Evolutionary conservation across 2,888 invertebrate species (phyloP).

Genomic region (Machimus atricapillus): DNA sequence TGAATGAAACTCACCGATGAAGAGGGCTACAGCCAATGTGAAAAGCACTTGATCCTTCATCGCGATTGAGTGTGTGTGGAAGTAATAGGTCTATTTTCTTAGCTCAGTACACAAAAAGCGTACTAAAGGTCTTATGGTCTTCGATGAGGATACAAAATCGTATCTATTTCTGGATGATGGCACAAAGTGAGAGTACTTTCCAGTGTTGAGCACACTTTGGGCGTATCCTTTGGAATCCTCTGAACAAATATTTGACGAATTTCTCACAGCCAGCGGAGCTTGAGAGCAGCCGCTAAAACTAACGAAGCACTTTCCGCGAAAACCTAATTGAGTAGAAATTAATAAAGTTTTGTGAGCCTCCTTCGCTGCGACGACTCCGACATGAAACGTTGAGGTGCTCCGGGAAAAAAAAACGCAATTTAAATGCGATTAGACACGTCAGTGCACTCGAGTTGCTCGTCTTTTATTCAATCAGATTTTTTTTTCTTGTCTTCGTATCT

Average conservation of each 20-base stretch:
- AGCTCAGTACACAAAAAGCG: neutral
- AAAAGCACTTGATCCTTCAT: conserved; percentile 10
- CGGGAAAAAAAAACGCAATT: neutral
- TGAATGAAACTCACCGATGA: conserved; percentile 1
- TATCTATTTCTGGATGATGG: neutral
- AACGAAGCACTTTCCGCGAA: neutral
- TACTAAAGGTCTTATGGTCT: neutral
- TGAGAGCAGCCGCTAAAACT: neutral
- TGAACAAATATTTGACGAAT: conserved; percentile 18
- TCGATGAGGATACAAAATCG: neutral
- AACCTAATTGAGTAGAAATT: conserved; percentile 12
- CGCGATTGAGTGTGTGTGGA: neutral
- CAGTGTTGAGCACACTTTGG: neutral
- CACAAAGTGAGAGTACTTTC: neutral
- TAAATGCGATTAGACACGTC: conserved; percentile 12
- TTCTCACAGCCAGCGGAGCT: neutral
- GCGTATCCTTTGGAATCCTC: neutral
- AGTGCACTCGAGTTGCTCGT: neutral
- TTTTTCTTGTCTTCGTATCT: neutral
- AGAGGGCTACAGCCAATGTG: neutral
- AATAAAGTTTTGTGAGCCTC: neutral
- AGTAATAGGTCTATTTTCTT: neutral
- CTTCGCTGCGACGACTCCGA: neutral
- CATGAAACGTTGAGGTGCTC: neutral
- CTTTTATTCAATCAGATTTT: neutral